These are phyloP conservation scores for Psephotus haematonotus DNA, from an alignment of 2,113 vertebrate species.

Conservation along the genomic window DNA sequence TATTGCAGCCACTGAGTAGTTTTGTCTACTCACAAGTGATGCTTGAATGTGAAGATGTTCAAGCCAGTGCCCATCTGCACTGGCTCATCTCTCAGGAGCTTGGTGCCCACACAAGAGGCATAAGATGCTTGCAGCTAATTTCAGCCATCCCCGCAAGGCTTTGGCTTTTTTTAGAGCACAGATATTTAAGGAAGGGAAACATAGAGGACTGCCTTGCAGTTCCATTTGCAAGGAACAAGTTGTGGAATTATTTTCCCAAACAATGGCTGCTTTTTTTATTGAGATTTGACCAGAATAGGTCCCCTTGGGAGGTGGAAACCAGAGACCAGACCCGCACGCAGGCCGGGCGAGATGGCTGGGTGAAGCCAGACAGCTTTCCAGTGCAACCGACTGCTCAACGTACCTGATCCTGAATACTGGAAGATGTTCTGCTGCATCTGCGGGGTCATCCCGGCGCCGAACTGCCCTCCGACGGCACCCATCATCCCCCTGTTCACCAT, in stretches of 20 bases:
- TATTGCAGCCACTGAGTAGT: rapidly evolving
- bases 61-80: background rate
- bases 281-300: background rate
- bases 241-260: background rate
- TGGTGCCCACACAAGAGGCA: background rate
- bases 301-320: background rate
- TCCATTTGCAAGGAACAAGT: background rate
- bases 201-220: background rate
- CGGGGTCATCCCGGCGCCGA: slow-evolving; percentile 78
- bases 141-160: background rate
- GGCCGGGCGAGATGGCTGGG: rapidly evolving
- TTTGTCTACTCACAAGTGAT: background rate
- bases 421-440: slow-evolving; percentile 89
- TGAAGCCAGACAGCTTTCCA: rapidly evolving
- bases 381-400: rapidly evolving
- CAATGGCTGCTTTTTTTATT: background rate
- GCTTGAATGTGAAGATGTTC: background rate
- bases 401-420: slow-evolving; percentile 85
- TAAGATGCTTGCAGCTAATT: background rate
- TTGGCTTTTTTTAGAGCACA: background rate
- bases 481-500: slow-evolving; percentile 84
- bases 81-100: rapidly evolving
- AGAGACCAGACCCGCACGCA: rapidly evolving
- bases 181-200: background rate
- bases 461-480: slow-evolving; percentile 84